These are phyloP conservation scores for Notothenia coriiceps DNA, from an alignment of 2,113 vertebrate genomes.

Conservation along the genomic window DNA sequence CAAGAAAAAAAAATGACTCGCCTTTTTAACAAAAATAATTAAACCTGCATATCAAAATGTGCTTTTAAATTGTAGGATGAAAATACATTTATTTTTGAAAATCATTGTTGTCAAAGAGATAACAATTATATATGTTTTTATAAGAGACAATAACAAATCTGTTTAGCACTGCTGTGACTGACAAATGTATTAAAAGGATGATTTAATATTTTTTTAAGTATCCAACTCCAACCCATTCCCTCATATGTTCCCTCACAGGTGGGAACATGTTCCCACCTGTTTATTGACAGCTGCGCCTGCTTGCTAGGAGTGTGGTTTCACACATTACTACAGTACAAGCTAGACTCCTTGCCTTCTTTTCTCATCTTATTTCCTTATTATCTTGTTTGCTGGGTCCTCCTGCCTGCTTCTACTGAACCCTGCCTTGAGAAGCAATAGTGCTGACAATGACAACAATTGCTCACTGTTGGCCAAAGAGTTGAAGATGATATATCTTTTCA, in stretches of 20 bases:
- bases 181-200: conserved; percentile 1
- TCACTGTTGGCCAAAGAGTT: not conserved
- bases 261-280: conserved; percentile 28
- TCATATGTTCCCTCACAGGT: not conserved
- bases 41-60: not conserved
- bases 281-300: conserved; percentile 9
- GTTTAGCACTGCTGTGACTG: not conserved
- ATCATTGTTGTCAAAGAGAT: conserved; percentile 5
- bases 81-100: not conserved
- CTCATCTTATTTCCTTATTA: conserved; percentile 3
- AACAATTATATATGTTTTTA: not conserved
- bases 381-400: conserved; percentile 12
- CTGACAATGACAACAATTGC: not conserved
- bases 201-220: conserved; percentile 7
- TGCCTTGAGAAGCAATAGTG: not conserved
- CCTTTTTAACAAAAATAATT: no score
- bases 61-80: not conserved
- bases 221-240: not conserved
- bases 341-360: not conserved
- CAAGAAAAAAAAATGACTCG: no score
- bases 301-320: conserved; percentile 9
- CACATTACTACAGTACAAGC: conserved; percentile 24
- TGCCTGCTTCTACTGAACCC: not conserved
- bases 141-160: not conserved
- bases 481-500: not conserved